A percentile compares a stretch with the other conserved stretches of the same genome.
These are phyloP conservation scores for Epirrhoe alternata DNA, from an alignment of 2,888 invertebrate species.

Conservation along the genomic window DNA sequence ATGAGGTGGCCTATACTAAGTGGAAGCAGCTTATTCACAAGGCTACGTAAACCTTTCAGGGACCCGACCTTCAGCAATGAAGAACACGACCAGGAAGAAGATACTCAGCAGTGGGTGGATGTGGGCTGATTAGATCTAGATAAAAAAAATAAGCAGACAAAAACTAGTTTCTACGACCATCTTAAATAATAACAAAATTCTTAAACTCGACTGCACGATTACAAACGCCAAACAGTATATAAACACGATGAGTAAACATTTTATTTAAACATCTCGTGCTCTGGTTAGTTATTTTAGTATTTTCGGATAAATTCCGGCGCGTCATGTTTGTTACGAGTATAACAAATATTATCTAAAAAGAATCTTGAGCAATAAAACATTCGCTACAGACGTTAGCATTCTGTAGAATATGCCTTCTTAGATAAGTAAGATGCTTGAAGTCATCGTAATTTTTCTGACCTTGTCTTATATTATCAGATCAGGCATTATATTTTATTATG, in stretches of 20 bases:
- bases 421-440: neutral
- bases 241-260: constrained; percentile 17
- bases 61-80: no score
- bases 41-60: no score
- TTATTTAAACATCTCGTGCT: constrained; percentile 18
- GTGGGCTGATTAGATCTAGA: no score
- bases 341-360: neutral
- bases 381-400: neutral
- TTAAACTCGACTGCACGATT: neutral
- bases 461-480: neutral
- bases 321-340: neutral
- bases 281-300: constrained; percentile 43
- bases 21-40: no score
- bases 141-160: neutral
- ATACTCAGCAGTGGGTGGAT: no score
- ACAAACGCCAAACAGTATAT: constrained; percentile 3
- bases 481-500: neutral
- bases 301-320: constrained; percentile 47
- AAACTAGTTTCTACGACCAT: neutral
- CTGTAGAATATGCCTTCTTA: neutral
- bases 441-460: neutral
- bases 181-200: neutral
- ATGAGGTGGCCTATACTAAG: no score
- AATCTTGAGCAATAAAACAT: no score
- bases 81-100: no score